Base-by-base conservation (phyloP, 2,888 invertebrate genomes). In the Subacronicta megacephala region DNA sequence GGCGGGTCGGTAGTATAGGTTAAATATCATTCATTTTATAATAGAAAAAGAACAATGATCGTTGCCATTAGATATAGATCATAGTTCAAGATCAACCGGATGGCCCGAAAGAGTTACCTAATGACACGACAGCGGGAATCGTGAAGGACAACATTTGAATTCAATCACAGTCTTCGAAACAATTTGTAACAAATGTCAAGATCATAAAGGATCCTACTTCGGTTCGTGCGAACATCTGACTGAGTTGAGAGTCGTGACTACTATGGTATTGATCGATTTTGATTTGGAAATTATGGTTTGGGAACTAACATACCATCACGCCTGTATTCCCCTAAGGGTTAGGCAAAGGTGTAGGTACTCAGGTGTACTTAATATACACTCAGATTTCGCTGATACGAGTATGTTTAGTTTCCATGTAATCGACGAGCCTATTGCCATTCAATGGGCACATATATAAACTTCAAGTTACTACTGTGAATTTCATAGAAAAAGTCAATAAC, bases 181-280 rank as follows among this genome's bases (percentile, higher is more conserved):
- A 79, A 81, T 84, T 77, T 78, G 72, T 75, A 76, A 75, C 77
- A 84, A 86, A 86, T 86, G 85, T 84, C 85, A 85, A 83, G 82
- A 81, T 72, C 80, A 80, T 83, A 81, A 83, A 78, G 67, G 72
- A 73, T 68, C 66, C 72, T 46, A 74, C 61, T 72, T 72, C 55
- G 63, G 58, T 67, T 52, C 59, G 51, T 71, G 63, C 71, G 59
- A 74, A 70, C 50, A 58, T 64, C 62, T 67, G 51, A 73, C 42
- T 64, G 62, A 77, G 62, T 49, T 58, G 47, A 44, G 46, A 69
- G 66, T 77, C 77, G 77, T 75, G 79, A 77, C 70, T 61, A 16
- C 40, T 42, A 44, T 33, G 36, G 46, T 47, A 41, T 38, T 60
- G 61, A 77, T 74, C 57, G 61, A 56, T 63, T 47, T 35, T 26